Conservation (phyloP, 2,113 vertebrate species). For the Serinus canaria region DNA sequence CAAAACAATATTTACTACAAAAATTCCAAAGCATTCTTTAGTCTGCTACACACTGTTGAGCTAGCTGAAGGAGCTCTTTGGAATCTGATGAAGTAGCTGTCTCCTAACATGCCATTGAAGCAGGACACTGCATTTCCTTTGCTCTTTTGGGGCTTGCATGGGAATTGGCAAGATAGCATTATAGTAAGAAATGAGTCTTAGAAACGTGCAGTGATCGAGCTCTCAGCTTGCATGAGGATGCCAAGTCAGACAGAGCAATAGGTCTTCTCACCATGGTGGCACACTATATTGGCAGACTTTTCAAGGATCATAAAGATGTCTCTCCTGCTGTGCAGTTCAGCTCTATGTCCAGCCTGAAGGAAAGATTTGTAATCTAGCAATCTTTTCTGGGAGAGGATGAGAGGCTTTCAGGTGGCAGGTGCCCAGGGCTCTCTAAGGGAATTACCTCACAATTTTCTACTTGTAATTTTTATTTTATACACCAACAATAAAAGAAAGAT, state of each 20-base stretch:
- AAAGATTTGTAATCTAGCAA: neutral
- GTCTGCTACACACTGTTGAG: neutral
- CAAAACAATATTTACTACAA: neutral
- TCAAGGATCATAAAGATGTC: neutral
- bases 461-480: neutral
- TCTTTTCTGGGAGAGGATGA: neutral
- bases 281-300: neutral
- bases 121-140: neutral
- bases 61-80: neutral
- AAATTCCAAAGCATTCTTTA: neutral
- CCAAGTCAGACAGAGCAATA: neutral
- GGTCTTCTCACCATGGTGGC: neutral
- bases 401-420: neutral
- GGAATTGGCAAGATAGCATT: neutral
- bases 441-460: neutral
- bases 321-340: neutral
- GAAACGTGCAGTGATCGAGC: accelerated
- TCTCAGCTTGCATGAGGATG: neutral
- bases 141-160: neutral
- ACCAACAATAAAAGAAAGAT: neutral
- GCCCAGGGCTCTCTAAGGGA: neutral
- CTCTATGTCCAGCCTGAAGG: neutral
- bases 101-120: neutral
- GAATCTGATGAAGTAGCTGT: neutral
- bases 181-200: neutral